These are phyloP conservation scores for Diadumene lineata DNA, from an alignment of 92 coral and sea anemone genomes.

Conservation along the genomic window DNA sequence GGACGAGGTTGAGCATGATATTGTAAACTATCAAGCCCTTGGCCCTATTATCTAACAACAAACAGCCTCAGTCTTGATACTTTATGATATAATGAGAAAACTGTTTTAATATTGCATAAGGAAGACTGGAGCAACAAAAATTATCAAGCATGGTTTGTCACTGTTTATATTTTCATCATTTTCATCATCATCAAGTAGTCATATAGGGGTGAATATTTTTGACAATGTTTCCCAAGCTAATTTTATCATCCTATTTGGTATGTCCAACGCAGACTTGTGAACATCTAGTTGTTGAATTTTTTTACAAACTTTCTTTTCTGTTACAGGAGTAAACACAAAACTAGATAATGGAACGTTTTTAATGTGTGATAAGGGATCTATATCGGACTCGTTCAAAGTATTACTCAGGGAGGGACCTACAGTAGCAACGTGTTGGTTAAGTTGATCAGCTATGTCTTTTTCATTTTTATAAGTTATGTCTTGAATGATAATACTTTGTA, in stretches of 20 bases:
- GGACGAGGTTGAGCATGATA: too few species aligned
- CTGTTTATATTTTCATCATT: too few species aligned
- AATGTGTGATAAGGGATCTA: slow-evolving; percentile 4
- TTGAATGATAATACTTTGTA: slow-evolving; percentile 18
- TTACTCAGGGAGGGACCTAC: slow-evolving; percentile 38
- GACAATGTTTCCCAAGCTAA: slow-evolving; percentile 46
- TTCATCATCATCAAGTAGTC: too few species aligned
- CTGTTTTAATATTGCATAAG: too few species aligned
- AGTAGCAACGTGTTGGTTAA: slow-evolving; percentile 22
- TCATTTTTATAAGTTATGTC: slow-evolving; percentile 2
- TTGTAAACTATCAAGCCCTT: too few species aligned
- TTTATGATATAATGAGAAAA: too few species aligned
- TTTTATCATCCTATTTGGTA: slow-evolving; percentile 56
- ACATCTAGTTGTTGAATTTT: background rate
- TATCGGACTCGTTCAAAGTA: background rate
- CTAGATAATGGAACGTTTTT: slow-evolving; percentile 3
- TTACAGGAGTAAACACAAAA: slow-evolving; percentile 18
- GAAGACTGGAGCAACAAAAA: too few species aligned
- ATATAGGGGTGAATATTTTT: slow-evolving; percentile 42
- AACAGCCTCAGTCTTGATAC: too few species aligned
- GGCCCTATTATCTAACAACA: too few species aligned
- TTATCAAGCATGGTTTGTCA: too few species aligned
- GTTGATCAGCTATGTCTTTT: slow-evolving; percentile 26
- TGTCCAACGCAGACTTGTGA: slow-evolving; percentile 41
- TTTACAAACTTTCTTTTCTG: slow-evolving; percentile 1